Percentiles rank a stretch among this genome's conserved stretches.
Evolutionary conservation across 1,140 invertebrate species (phyloP).

Genomic region (Hestina assimilis): DNA sequence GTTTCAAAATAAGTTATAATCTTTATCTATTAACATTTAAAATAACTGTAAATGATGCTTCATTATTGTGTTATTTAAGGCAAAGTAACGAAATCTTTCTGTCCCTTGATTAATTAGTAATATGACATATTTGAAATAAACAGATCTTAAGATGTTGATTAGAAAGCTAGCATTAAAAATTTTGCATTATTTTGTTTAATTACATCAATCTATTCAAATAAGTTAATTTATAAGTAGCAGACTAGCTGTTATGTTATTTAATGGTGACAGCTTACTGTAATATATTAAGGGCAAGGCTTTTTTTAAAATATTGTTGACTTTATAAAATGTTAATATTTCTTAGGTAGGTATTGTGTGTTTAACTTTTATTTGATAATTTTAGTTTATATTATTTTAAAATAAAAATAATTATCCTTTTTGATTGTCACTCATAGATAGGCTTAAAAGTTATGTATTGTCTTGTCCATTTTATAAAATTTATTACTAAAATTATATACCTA

Average conservation of each 20-base stretch:
- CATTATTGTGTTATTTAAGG: no score
- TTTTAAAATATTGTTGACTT: constrained; percentile 15
- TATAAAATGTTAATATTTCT: constrained; percentile 12
- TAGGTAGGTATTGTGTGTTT: constrained; percentile 1
- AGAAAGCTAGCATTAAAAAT: constrained; percentile 22
- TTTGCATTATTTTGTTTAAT: constrained; percentile 14
- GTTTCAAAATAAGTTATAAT: no score
- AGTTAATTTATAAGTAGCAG: constrained; percentile 20
- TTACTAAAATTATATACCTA: background rate
- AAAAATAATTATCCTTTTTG: background rate
- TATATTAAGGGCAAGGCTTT: constrained; percentile 11
- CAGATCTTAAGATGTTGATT: constrained; percentile 4
- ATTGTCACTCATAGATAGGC: background rate
- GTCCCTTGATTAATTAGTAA: constrained; percentile 1
- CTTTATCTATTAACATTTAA: no score
- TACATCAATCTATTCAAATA: constrained; percentile 11
- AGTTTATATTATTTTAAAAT: background rate
- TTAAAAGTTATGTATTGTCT: background rate
- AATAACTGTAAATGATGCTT: no score
- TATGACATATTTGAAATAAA: constrained; percentile 13
- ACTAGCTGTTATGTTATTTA: constrained; percentile 11
- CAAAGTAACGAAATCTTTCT: no score
- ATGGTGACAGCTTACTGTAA: constrained; percentile 12
- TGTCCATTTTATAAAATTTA: background rate
- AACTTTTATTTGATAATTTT: background rate